phyloP scores from a whole-genome alignment of 2,797 vertebrate genomes.

The Anguilla megastoma region DNA sequence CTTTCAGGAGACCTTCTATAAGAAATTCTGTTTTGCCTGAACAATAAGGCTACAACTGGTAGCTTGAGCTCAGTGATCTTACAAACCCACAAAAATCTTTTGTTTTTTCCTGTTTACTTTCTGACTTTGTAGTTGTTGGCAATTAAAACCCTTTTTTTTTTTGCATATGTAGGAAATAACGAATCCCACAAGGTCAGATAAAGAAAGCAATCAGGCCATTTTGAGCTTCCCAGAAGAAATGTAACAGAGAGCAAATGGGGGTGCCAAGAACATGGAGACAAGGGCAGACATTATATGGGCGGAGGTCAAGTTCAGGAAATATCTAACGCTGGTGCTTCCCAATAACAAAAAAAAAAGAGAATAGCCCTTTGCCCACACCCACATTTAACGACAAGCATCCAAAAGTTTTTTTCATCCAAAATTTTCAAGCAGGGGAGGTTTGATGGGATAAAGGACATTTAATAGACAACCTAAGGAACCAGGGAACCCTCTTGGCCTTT shows the following conservation, averaged over 20 bases:
- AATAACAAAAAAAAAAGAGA: not conserved
- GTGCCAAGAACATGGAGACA: slow-evolving; percentile 2
- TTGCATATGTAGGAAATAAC: not conserved
- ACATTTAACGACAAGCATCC: not conserved
- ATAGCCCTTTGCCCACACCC: not conserved
- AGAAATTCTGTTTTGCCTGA: not conserved
- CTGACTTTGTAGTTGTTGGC: slow-evolving; percentile 12
- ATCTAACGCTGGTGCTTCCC: slow-evolving; percentile 21
- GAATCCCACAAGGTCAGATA: not conserved
- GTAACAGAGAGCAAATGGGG: slow-evolving; percentile 6
- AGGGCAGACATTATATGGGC: not conserved
- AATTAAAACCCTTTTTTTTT: slow-evolving; percentile 8
- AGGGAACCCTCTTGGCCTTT: not conserved
- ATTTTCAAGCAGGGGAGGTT: not conserved
- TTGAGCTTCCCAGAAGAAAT: slow-evolving; percentile 1
- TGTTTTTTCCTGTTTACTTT: slow-evolving; percentile 12
- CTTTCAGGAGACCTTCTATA: not conserved
- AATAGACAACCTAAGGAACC: not conserved
- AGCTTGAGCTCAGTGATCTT: not conserved
- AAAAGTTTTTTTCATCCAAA: not conserved
- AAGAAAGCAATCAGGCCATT: slow-evolving; percentile 18
- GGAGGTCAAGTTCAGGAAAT: slow-evolving; percentile 25
- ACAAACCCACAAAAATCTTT: not conserved
- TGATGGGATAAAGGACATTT: not conserved
- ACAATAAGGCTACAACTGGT: not conserved